These are phyloP conservation scores for Morpho achilles DNA, from an alignment of 2,888 invertebrate species.

Conservation along the genomic window DNA sequence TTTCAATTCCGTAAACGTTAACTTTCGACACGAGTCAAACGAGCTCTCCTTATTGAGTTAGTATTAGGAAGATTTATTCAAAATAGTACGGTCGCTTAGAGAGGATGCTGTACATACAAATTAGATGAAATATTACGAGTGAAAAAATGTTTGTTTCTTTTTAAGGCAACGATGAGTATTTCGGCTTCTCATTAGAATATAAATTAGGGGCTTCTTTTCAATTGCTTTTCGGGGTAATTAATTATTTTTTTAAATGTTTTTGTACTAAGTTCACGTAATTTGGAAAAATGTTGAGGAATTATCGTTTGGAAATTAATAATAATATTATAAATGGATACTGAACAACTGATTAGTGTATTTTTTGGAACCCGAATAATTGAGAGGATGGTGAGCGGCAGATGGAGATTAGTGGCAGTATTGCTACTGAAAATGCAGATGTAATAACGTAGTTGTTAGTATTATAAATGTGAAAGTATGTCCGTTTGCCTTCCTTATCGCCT, in stretches of 20 bases:
- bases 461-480: too few relatives aligned
- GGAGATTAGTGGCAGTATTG: too few relatives aligned
- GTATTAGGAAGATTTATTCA: constrained; percentile 68
- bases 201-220: constrained; percentile 5
- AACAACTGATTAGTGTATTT: too few relatives aligned
- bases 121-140: constrained; percentile 33
- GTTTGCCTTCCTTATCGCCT: too few relatives aligned
- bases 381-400: too few relatives aligned
- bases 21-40: constrained; percentile 50
- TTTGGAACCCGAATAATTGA: too few relatives aligned
- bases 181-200: constrained; percentile 9
- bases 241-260: constrained; percentile 1
- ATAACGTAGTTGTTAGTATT: too few relatives aligned
- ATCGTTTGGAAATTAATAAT: too few relatives aligned
- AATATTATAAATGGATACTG: too few relatives aligned
- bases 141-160: neutral
- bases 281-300: too few relatives aligned
- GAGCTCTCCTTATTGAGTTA: constrained; percentile 61
- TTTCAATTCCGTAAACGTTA: constrained; percentile 62
- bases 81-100: constrained; percentile 57
- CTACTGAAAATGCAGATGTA: too few relatives aligned
- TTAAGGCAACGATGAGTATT: constrained; percentile 1
- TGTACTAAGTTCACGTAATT: neutral
- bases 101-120: constrained; percentile 50
- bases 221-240: neutral